phyloP scores from a whole-genome alignment of 2,888 invertebrate genomes.

The Xestobium rufovillosum region DNA sequence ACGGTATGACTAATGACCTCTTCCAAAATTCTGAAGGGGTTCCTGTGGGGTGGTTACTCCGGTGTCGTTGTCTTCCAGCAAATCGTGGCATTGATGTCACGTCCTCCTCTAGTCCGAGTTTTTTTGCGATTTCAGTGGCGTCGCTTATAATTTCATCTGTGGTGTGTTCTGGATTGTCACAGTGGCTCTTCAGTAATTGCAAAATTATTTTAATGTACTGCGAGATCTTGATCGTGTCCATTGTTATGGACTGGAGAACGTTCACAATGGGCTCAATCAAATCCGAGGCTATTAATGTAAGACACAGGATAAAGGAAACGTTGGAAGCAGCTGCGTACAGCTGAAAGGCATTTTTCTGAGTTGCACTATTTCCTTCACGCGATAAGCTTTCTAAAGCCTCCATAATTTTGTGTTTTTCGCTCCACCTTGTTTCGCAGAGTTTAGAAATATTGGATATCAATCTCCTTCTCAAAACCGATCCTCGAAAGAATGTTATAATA shows the following conservation, averaged over 20 bases:
- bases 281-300: slow-evolving; percentile 26
- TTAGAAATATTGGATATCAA: slow-evolving; percentile 27
- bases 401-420: slow-evolving; percentile 24
- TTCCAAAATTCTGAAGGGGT: slow-evolving; percentile 20
- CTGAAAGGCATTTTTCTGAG: slow-evolving; percentile 26
- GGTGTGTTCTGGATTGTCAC: slow-evolving; percentile 24
- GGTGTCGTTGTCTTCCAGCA: slow-evolving; percentile 25
- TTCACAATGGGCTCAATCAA: slow-evolving; percentile 27
- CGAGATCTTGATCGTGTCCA: slow-evolving; percentile 18
- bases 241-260: slow-evolving; percentile 25
- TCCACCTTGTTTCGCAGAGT: slow-evolving; percentile 27
- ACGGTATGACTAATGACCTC: slow-evolving; percentile 27
- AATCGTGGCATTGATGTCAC: slow-evolving; percentile 17
- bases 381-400: slow-evolving; percentile 14
- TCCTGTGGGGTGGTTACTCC: slow-evolving; percentile 27
- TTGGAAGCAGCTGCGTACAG: slow-evolving; percentile 25
- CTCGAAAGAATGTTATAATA: slow-evolving; percentile 25
- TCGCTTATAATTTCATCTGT: slow-evolving; percentile 18
- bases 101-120: slow-evolving; percentile 21
- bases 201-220: slow-evolving; percentile 15
- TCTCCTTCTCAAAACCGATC: slow-evolving; percentile 27
- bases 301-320: slow-evolving; percentile 20
- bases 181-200: slow-evolving; percentile 4
- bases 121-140: slow-evolving; percentile 23
- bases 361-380: slow-evolving; percentile 17